A percentile compares a stretch with the other conserved stretches of the same genome.
Evolutionary conservation across 2,888 invertebrate genomes (phyloP).

Genomic region (Diabrotica balteata): DNA sequence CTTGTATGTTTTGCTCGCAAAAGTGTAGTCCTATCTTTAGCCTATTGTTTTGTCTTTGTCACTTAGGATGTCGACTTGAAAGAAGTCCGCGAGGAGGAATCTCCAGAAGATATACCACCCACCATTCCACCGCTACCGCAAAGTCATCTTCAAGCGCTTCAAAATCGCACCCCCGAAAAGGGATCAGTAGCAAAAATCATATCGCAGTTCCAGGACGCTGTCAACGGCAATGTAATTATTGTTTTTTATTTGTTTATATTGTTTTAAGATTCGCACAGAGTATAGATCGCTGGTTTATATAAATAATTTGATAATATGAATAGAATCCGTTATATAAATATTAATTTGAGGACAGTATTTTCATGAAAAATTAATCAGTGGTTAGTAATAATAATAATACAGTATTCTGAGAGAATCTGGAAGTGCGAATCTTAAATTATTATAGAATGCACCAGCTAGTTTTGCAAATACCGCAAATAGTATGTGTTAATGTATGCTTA

Average conservation of each 20-base stretch:
- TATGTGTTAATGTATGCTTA: too few species aligned
- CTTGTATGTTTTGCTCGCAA: constrained; percentile 2
- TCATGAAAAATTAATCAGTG: too few species aligned
- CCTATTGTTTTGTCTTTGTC: constrained; percentile 32
- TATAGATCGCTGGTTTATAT: not conserved
- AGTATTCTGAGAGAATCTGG: too few species aligned
- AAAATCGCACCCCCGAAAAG: constrained; percentile 54
- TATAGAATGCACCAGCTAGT: too few species aligned
- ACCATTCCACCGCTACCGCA: constrained; percentile 60
- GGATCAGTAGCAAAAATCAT: constrained; percentile 59
- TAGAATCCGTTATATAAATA: too few species aligned
- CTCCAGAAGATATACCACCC: constrained; percentile 52
- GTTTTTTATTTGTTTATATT: constrained; percentile 32
- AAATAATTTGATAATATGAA: not conserved
- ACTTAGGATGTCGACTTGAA: constrained; percentile 54
- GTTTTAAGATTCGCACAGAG: too few species aligned
- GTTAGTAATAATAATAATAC: too few species aligned
- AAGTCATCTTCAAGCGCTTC: constrained; percentile 55
- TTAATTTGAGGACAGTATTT: too few species aligned
- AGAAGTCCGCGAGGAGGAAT: constrained; percentile 50
- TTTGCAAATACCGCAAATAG: too few species aligned
- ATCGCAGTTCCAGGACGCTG: constrained; percentile 59
- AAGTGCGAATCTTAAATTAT: too few species aligned
- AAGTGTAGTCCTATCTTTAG: constrained; percentile 12
- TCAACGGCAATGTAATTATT: constrained; percentile 53